Evolutionary conservation across 2,797 vertebrate genomes (phyloP), one percentile per base, ranked within the genome.

Genomic region (Sphenodon punctatus): DNA sequence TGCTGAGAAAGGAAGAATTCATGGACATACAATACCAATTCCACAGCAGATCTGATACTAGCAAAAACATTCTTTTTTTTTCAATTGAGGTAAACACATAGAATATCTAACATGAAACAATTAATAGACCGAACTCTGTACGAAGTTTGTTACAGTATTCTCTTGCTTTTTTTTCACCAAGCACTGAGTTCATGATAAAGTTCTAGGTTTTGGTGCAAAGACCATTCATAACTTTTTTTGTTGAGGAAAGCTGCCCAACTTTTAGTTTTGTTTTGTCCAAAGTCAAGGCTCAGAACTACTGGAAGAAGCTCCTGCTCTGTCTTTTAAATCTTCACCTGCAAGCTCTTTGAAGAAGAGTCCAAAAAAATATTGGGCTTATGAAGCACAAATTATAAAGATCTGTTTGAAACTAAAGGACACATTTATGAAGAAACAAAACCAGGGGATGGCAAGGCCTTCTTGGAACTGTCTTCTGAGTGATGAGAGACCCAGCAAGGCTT

Each of bases 51-150:
- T 99, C 98, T 99, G 98, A 98, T 99, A 99, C 98, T 99, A 99
- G 98, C 98, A 99, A 98, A 97, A 99, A 99, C 98, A 99, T 99
- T 99, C 98, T 98, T 99, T 97, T 96, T 95, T 92, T 96, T 99
- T 99, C 97, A 99, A 98, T 99, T 99, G 98, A 99, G 98, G 98
- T 99, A 99, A 99, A 99, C 98, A 99, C 98, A 99, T 99, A 99
- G 97, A 99, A 99, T 99, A 99, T 99, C 98, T 99, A 99, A 99
- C 98, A 99, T 98, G 98, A 98, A 99, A 99, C 98, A 99, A 99
- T 98, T 99, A 98, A 99, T 99, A 99, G 98, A 99, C 97, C 94
- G 96, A 98, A 99, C 98, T 99, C 98, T 99, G 98, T 98, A 99
- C 97, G 97, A 98, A 99, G 97, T 98, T 98, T 99, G 97, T 98